These are phyloP conservation scores for Pseudomyrmex pallidus DNA, from an alignment of 1,140 invertebrate species.

Conservation along the genomic window DNA sequence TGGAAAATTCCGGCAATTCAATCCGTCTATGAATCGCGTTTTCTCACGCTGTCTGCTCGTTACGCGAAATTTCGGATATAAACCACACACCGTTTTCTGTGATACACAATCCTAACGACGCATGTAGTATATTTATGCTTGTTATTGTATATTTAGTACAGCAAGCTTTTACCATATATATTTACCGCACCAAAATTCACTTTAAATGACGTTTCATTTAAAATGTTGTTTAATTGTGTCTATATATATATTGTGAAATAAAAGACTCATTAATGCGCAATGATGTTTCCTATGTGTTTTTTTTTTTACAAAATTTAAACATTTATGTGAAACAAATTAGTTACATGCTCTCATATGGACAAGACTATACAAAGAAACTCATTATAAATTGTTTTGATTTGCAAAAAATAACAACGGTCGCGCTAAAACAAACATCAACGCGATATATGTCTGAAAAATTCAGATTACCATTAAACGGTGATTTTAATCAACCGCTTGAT, in stretches of 20 bases:
- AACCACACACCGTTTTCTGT: constrained; percentile 11
- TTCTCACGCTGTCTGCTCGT: constrained; percentile 9
- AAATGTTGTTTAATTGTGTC: constrained; percentile 5
- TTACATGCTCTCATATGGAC: not conserved
- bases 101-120: constrained; percentile 19
- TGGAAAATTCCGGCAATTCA: constrained; percentile 22
- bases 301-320: no score
- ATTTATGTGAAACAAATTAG: not conserved
- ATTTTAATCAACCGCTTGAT: constrained; percentile 17
- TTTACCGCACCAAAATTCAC: no score
- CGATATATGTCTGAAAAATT: constrained; percentile 6
- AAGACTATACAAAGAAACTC: not conserved
- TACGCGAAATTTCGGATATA: constrained; percentile 29
- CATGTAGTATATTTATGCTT: constrained; percentile 42
- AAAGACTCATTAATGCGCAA: no score
- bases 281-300: not conserved
- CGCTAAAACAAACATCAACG: not conserved
- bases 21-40: constrained; percentile 23
- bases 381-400: not conserved
- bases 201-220: constrained; percentile 16
- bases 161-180: no score
- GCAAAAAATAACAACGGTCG: not conserved
- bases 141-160: not conserved
- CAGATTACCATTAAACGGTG: constrained; percentile 1
- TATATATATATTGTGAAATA: not conserved